A percentile compares a stretch with the other conserved stretches of the same genome.
Evolutionary conservation across 2,888 invertebrate species (phyloP).

Genomic region (Tipula confusa): DNA sequence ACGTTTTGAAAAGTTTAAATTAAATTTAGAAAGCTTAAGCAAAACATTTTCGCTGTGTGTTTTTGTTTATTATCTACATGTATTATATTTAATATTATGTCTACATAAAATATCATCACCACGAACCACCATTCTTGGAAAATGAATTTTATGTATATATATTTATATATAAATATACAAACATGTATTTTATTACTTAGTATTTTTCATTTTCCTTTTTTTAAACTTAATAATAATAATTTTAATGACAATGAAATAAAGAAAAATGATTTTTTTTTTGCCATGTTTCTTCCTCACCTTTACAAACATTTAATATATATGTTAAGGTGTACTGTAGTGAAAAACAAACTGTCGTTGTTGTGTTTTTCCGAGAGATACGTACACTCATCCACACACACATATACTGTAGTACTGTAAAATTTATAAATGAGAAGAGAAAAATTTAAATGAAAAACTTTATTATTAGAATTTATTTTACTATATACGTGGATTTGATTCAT

Average conservation of each 20-base stretch:
- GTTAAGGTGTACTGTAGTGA: neutral
- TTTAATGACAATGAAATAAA: neutral
- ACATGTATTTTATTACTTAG: neutral
- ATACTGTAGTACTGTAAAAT: neutral
- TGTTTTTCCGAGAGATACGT: neutral
- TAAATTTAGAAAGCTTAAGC: neutral
- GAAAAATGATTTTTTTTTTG: neutral
- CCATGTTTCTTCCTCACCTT: neutral
- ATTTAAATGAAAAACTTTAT: neutral
- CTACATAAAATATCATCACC: neutral
- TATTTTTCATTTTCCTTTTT: neutral
- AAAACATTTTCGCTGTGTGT: neutral
- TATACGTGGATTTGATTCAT: constrained; percentile 7
- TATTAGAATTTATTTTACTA: neutral
- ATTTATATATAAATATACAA: no score
- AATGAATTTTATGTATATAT: no score
- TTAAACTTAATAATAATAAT: constrained; percentile 25
- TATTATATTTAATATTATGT: neutral
- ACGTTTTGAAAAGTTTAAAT: neutral
- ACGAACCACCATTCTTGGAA: neutral
- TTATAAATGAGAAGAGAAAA: neutral
- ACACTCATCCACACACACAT: neutral
- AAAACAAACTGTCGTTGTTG: neutral
- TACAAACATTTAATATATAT: neutral
- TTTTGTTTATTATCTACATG: neutral